Conservation (phyloP, 2,797 vertebrate species). For the Poecile montanus region DNA sequence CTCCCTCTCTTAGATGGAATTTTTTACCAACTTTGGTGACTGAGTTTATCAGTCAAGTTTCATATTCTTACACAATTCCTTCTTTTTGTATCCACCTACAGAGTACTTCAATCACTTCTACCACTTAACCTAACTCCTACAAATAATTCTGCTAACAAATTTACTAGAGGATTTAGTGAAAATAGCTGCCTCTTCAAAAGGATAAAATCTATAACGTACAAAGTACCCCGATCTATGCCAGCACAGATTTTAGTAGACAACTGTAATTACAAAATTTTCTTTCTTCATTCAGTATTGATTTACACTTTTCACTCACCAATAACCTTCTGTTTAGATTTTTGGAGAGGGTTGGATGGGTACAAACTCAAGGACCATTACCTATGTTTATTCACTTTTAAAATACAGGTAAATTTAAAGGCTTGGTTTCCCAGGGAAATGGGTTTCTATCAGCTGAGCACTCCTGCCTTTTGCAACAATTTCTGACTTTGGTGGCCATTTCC, state of each 20-base stretch:
- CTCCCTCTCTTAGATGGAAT: neutral
- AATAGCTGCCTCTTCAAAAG: neutral
- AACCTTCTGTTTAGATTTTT: neutral
- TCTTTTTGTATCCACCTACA: neutral
- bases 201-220: neutral
- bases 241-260: neutral
- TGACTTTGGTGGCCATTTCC: neutral
- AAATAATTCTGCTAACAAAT: neutral
- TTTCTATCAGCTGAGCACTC: neutral
- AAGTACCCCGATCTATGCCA: neutral
- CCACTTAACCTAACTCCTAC: neutral
- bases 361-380: neutral
- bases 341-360: neutral
- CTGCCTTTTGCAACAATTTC: neutral
- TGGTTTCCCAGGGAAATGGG: neutral
- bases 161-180: neutral
- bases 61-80: neutral
- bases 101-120: neutral
- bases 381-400: neutral
- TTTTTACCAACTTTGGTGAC: neutral
- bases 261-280: neutral
- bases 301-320: neutral
- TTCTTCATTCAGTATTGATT: neutral
- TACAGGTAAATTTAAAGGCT: neutral
- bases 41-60: neutral